phyloP scores from a whole-genome alignment of 92 coral and sea anemone species.

The Actinostola sp. region DNA sequence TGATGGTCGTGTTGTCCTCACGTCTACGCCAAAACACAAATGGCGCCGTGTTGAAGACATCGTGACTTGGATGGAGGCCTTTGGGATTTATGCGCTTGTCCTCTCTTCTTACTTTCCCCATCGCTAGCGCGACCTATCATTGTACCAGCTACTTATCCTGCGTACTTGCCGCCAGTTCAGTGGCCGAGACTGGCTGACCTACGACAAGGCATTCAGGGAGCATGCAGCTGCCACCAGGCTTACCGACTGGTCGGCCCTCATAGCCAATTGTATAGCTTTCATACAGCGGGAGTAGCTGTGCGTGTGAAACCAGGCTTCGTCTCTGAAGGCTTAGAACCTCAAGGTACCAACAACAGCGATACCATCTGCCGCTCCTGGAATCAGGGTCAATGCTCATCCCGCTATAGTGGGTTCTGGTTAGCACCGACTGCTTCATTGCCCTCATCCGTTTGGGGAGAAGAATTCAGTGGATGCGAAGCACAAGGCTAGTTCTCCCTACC shows the following conservation, averaged over 20 bases:
- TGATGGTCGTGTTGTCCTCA: constrained; percentile 36
- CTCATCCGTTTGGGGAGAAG: not conserved
- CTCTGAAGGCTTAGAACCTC: no score
- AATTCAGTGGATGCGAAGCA: not conserved
- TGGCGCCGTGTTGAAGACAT: constrained; percentile 24
- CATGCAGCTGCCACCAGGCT: constrained; percentile 30
- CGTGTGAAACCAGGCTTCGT: not conserved
- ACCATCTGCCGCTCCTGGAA: constrained; percentile 7
- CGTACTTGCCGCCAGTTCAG: constrained; percentile 30
- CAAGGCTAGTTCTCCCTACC: no score
- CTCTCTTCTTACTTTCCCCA: constrained; percentile 3
- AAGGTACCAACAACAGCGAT: not conserved
- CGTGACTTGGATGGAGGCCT: constrained; percentile 11
- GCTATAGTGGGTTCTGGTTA: not conserved
- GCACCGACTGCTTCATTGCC: constrained; percentile 11
- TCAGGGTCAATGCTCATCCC: not conserved
- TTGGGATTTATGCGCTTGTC: not conserved
- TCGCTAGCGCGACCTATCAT: constrained; percentile 19
- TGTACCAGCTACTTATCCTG: constrained; percentile 19
- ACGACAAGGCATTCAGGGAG: constrained; percentile 24
- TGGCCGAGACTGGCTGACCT: not conserved
- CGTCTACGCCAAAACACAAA: constrained; percentile 17
- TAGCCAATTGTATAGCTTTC: constrained; percentile 8
- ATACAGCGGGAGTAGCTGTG: not conserved
- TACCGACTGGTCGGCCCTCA: constrained; percentile 17